Base-by-base conservation (phyloP, 1,140 invertebrate genomes). In the Pygmarrhopalites habei region DNA sequence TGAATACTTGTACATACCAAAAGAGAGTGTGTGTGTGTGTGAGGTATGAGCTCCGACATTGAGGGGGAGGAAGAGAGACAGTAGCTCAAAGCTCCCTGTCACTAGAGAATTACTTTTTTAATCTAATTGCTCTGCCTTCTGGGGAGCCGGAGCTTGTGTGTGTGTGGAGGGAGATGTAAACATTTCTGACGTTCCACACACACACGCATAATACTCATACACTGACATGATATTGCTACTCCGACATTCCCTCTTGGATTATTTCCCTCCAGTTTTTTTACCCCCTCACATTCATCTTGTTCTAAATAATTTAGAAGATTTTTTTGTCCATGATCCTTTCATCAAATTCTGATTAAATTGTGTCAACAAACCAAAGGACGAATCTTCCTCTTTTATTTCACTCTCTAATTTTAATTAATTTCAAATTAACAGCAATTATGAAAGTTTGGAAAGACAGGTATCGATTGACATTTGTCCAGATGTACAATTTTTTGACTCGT, bases 301-400 rank as follows among this genome's bases (percentile, higher is more conserved):
- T 49, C 43, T 59, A 59, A 59, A 59, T 59, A 59, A 59, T 59
- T 59, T 44, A 59, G 43, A 23, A 32, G 28, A 19, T 17, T 49
- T 47, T 59, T 59, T 59, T 39, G 49, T 58, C 39, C 56, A 23
- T 21, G 32, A 39, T 21, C 30, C 25, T 56, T 56, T 32, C 30
- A 56, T 56, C 43, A 23, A 15, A 26, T 58, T 47, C 30, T 46
- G 43, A 47, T 59, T 59, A 44, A 59, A 29, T 46, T 47, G 32
- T 23, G 28, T 19, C n/a, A 58, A 41, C 46, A 43, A 12, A 14
- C n/a, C 12, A 19, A 3, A 19, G 52, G 21, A 26, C 55, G 56
- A 41, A 58, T 58, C 43, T 26, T 58, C 56, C 29, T 58, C 56
- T 58, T 58, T 41, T 41, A 43, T 58, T 58, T 43, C 26, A 2